A percentile compares a stretch with the other conserved stretches of the same genome.
Conservation (phyloP, 2,113 vertebrate genomes). For the Athene cunicularia region DNA sequence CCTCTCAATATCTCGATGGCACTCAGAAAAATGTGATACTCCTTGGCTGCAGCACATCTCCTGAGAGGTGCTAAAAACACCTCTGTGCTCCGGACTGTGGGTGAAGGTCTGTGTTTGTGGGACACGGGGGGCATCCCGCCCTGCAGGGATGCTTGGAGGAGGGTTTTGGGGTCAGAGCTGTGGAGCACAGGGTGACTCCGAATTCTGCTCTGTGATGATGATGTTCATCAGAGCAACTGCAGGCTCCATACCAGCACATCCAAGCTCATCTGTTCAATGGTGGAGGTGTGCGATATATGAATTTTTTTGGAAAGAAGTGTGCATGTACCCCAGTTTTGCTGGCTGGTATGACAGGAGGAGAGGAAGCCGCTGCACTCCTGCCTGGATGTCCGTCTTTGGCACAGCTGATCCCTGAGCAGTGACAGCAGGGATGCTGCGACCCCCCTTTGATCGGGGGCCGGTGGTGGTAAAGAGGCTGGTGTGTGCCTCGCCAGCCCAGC, state of each 20-base stretch:
- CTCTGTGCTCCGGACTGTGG: not conserved
- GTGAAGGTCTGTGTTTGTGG: not conserved
- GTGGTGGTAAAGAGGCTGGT: not conserved
- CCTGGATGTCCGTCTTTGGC: not conserved
- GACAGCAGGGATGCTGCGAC: not conserved
- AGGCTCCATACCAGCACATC: rapidly evolving
- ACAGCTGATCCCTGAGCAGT: rapidly evolving
- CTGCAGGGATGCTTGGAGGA: rapidly evolving
- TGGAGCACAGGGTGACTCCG: rapidly evolving
- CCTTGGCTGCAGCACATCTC: not conserved
- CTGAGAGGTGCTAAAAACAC: not conserved
- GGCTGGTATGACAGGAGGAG: not conserved
- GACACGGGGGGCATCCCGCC: rapidly evolving
- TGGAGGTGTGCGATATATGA: rapidly evolving
- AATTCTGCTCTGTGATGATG: rapidly evolving
- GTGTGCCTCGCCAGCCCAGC: not conserved
- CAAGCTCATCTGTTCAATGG: not conserved
- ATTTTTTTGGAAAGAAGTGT: not conserved
- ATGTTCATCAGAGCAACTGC: not conserved
- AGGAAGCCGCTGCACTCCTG: not conserved
- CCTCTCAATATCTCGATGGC: not conserved
- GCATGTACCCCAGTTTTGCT: rapidly evolving
- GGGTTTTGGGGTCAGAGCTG: not conserved
- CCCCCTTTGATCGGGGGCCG: not conserved
- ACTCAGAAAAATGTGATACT: not conserved